phyloP scores from a whole-genome alignment of 2,888 invertebrate species.

The Synanthedon formicaeformis region DNA sequence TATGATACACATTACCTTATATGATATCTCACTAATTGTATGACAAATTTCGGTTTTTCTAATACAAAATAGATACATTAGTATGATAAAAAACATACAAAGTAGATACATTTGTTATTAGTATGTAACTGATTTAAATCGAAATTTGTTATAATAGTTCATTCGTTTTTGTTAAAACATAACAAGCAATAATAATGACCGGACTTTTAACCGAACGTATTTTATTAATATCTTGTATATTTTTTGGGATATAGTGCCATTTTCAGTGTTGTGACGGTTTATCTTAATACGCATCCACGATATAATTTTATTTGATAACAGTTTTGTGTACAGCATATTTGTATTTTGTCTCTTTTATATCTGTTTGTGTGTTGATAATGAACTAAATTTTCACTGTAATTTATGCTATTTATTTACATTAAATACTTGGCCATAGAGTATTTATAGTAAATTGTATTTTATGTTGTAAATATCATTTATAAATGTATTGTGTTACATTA shows the following conservation, averaged over 20 bases:
- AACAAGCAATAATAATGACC: constrained; percentile 16
- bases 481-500: neutral
- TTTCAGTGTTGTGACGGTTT: constrained; percentile 33
- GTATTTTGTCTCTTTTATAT: constrained; percentile 12
- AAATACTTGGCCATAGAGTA: neutral
- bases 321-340: constrained; percentile 14
- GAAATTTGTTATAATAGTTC: constrained; percentile 21
- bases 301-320: neutral
- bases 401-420: neutral
- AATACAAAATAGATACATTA: no score
- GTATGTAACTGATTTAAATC: constrained; percentile 6
- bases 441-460: neutral
- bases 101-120: no score
- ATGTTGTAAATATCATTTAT: constrained; percentile 4
- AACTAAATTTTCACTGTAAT: neutral
- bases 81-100: no score
- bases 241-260: constrained; percentile 48
- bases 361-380: constrained; percentile 2
- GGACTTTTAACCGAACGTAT: constrained; percentile 13
- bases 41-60: no score
- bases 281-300: constrained; percentile 8
- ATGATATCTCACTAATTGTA: no score
- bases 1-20: no score
- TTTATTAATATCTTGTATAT: constrained; percentile 15
- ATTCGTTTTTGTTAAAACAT: constrained; percentile 15